Evolutionary conservation across 2,888 invertebrate species (phyloP).

Genomic region (Eutolmus rufibarbis): DNA sequence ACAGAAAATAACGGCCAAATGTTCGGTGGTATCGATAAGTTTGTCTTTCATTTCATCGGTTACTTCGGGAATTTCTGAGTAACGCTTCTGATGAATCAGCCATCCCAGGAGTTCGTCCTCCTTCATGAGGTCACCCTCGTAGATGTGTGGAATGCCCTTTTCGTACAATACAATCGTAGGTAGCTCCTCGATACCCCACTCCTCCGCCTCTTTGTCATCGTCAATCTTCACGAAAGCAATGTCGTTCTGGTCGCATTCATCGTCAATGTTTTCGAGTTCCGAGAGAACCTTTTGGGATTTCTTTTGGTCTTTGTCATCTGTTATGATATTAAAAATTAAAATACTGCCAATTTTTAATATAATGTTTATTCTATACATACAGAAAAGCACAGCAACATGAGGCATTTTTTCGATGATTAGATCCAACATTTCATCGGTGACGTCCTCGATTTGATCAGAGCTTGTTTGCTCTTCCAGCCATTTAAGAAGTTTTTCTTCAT

Average conservation of each 20-base stretch:
- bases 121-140: constrained; percentile 86
- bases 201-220: constrained; percentile 86
- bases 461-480: constrained; percentile 87
- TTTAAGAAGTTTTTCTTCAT: constrained; percentile 85
- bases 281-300: constrained; percentile 84
- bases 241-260: constrained; percentile 90
- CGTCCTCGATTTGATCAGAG: constrained; percentile 91
- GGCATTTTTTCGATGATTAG: constrained; percentile 87
- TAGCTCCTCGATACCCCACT: constrained; percentile 84
- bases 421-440: constrained; percentile 93
- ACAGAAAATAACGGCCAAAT: constrained; percentile 91
- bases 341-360: not conserved
- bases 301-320: constrained; percentile 91
- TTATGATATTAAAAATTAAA: constrained; percentile 47
- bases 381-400: constrained; percentile 89
- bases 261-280: constrained; percentile 91
- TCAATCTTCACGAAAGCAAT: constrained; percentile 92
- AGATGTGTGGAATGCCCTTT: constrained; percentile 75
- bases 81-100: constrained; percentile 88
- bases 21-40: constrained; percentile 79
- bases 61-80: constrained; percentile 89
- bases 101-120: constrained; percentile 90
- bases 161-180: constrained; percentile 84
- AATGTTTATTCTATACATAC: constrained; percentile 67
- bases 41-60: constrained; percentile 95